These are phyloP conservation scores for Tolypeutes matacus DNA, from an alignment of 2,797 vertebrate species.

Conservation along the genomic window DNA sequence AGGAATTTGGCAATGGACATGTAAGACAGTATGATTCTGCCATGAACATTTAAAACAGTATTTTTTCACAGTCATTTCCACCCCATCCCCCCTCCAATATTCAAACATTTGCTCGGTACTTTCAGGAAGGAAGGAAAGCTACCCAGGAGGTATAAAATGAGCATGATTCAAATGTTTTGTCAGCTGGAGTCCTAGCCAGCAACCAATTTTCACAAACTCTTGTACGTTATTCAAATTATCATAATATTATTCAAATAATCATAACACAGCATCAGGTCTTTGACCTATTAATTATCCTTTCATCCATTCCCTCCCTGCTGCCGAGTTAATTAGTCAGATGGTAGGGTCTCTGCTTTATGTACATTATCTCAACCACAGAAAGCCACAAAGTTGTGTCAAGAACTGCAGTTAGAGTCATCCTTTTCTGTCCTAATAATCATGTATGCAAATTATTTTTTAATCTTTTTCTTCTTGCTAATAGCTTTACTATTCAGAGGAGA, in stretches of 20 bases:
- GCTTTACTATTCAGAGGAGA: constrained; percentile 71
- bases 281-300: constrained; percentile 87
- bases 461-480: constrained; percentile 76
- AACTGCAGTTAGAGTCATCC: constrained; percentile 68
- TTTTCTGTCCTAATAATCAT: constrained; percentile 81
- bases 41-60: constrained; percentile 5
- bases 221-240: constrained; percentile 84
- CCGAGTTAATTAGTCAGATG: constrained; percentile 85
- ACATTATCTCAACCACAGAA: constrained; percentile 81
- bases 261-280: constrained; percentile 86
- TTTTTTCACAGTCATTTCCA: constrained; percentile 62
- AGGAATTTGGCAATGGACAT: constrained; percentile 31
- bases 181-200: constrained; percentile 85
- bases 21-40: neutral
- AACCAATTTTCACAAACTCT: constrained; percentile 84
- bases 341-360: constrained; percentile 82
- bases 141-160: constrained; percentile 84
- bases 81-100: constrained; percentile 31
- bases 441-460: constrained; percentile 82
- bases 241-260: constrained; percentile 87
- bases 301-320: constrained; percentile 84
- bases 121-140: constrained; percentile 82
- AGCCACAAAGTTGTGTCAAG: constrained; percentile 81
- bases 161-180: constrained; percentile 84
- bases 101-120: constrained; percentile 78